Percentiles rank a stretch among this genome's conserved stretches.
These are phyloP conservation scores for Drosophila parabipectinata DNA, from an alignment of 1,140 invertebrate species.

Conservation along the genomic window DNA sequence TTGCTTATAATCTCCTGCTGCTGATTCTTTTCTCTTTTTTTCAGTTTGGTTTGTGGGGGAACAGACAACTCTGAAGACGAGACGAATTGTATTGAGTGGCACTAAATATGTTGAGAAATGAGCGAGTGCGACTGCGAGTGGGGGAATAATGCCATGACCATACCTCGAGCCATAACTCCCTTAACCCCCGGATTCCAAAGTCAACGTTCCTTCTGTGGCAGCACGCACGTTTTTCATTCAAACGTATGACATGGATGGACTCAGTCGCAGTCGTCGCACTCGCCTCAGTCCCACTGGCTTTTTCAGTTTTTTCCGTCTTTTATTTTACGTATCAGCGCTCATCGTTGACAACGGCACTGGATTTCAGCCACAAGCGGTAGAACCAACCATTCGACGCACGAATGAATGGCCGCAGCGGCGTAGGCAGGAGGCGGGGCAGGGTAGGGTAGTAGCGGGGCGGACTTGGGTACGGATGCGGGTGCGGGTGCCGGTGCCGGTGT, in stretches of 20 bases:
- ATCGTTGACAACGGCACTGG: slow-evolving; percentile 68
- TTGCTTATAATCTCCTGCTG: slow-evolving; percentile 74
- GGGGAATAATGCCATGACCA: slow-evolving; percentile 53
- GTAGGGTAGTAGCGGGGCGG: slow-evolving; percentile 7
- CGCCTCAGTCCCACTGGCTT: slow-evolving; percentile 40
- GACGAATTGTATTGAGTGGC: slow-evolving; percentile 81
- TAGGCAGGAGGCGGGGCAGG: slow-evolving; percentile 9
- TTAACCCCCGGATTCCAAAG: slow-evolving; percentile 56
- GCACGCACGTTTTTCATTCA: slow-evolving; percentile 83
- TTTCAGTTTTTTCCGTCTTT: slow-evolving; percentile 36
- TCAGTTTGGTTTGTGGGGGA: slow-evolving; percentile 21
- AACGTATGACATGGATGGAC: slow-evolving; percentile 70
- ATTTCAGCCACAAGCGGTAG: slow-evolving; percentile 9
- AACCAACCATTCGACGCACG: slow-evolving; percentile 51
- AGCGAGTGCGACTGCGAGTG: slow-evolving; percentile 39
- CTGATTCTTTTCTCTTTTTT: slow-evolving; percentile 12
- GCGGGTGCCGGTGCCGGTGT: not conserved
- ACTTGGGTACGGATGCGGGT: not conserved
- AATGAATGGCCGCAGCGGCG: slow-evolving; percentile 67
- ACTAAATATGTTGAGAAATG: slow-evolving; percentile 81
- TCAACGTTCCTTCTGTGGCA: slow-evolving; percentile 83
- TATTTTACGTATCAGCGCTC: slow-evolving; percentile 77
- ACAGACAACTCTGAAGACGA: slow-evolving; percentile 30
- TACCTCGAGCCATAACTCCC: slow-evolving; percentile 35
- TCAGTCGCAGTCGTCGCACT: slow-evolving; percentile 45